Evolutionary conservation across 2,888 invertebrate genomes (phyloP).

Genomic region (Xestoiulus laeticollis): DNA sequence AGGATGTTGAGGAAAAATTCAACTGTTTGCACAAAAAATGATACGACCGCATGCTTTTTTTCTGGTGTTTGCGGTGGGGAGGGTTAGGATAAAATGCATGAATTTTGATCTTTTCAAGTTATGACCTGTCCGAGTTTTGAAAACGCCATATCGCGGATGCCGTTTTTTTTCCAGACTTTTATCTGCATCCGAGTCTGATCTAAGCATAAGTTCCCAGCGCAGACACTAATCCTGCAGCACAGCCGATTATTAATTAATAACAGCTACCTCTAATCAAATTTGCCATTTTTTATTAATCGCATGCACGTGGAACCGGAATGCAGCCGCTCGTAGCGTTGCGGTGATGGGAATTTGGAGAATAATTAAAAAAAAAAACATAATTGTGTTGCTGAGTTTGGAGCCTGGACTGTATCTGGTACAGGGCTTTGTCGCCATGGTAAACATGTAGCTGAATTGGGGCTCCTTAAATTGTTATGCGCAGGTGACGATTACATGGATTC

Average conservation of each 20-base stretch:
- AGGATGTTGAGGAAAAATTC: background rate
- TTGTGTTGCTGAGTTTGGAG: background rate
- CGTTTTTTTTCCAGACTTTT: background rate
- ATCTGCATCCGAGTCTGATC: background rate
- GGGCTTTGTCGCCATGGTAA: slow-evolving; percentile 13
- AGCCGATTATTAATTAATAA: background rate
- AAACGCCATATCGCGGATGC: too few relatives aligned
- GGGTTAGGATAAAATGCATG: background rate
- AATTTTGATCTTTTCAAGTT: background rate
- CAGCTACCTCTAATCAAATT: background rate
- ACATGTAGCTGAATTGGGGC: slow-evolving; percentile 52
- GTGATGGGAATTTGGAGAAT: background rate
- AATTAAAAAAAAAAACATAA: background rate
- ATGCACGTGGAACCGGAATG: background rate
- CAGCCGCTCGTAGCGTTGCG: background rate
- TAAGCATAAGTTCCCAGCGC: background rate
- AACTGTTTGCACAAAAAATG: background rate
- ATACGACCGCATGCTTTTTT: background rate
- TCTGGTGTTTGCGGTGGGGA: background rate
- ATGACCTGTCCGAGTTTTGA: background rate
- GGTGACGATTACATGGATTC: slow-evolving; percentile 68
- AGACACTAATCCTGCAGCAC: background rate
- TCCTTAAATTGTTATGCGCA: slow-evolving; percentile 58
- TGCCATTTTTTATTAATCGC: background rate
- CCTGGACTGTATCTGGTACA: background rate